A percentile compares a stretch with the other conserved stretches of the same genome.
phyloP scores from a whole-genome alignment of 2,797 vertebrate genomes.

The Sciurus carolinensis region DNA sequence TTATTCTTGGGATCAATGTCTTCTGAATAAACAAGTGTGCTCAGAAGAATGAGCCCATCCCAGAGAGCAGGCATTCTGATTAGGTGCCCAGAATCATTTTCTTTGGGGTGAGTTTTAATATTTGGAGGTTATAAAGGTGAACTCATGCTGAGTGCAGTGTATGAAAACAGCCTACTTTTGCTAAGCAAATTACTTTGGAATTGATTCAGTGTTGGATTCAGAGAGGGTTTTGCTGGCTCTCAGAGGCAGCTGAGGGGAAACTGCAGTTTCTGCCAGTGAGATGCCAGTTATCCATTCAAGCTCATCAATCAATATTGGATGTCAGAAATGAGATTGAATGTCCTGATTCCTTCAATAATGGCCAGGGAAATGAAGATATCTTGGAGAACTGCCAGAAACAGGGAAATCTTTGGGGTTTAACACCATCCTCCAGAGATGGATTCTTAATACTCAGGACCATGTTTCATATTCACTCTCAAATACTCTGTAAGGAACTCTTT shows the following conservation, averaged over 20 bases:
- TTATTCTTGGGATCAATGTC: constrained; percentile 45
- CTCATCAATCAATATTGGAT: constrained; percentile 51
- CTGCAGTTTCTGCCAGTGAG: constrained; percentile 60
- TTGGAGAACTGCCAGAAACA: background rate
- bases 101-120: constrained; percentile 68
- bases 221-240: constrained; percentile 50
- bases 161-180: constrained; percentile 59
- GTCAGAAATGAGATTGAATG: constrained; percentile 68
- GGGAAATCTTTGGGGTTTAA: background rate
- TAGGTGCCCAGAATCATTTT: constrained; percentile 57
- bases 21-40: background rate
- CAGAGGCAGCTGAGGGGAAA: constrained; percentile 59
- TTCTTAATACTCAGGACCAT: background rate
- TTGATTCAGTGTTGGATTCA: constrained; percentile 67
- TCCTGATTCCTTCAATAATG: constrained; percentile 19
- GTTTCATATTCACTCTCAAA: constrained; percentile 4
- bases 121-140: constrained; percentile 78
- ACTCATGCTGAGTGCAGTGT: constrained; percentile 7
- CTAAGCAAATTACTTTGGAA: constrained; percentile 78
- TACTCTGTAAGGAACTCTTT: background rate
- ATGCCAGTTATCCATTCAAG: constrained; percentile 49
- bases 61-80: constrained; percentile 46
- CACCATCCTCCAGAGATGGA: background rate
- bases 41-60: constrained; percentile 30
- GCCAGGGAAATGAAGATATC: constrained; percentile 56